Percentiles rank a stretch among this genome's conserved stretches.
phyloP scores from a whole-genome alignment of 2,113 vertebrate genomes.

The Phyllopteryx taeniolatus region DNA sequence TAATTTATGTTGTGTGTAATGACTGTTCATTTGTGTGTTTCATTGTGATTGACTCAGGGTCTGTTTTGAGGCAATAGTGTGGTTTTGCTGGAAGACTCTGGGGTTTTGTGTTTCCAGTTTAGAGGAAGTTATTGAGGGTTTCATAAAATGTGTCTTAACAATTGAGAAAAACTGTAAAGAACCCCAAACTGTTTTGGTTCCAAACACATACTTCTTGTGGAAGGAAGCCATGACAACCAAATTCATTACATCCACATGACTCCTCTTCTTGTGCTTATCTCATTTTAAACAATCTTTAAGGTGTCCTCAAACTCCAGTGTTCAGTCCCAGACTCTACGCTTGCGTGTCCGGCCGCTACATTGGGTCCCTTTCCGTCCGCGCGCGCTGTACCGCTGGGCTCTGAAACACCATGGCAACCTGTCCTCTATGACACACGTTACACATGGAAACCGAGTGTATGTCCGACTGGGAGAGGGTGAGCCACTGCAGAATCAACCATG shows the following conservation, averaged over 20 bases:
- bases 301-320: constrained; percentile 62
- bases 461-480: constrained; percentile 73
- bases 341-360: constrained; percentile 37
- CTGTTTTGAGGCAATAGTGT: no score
- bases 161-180: no score
- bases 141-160: no score
- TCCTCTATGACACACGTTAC: constrained; percentile 69
- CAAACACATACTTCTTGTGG: not conserved
- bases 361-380: constrained; percentile 57
- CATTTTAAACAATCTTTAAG: constrained; percentile 30
- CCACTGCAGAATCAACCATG: not conserved
- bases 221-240: not conserved
- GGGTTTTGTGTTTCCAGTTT: not conserved
- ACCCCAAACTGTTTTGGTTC: not conserved
- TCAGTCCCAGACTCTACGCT: constrained; percentile 27
- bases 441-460: constrained; percentile 62
- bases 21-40: no score
- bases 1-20: no score
- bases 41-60: no score
- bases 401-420: constrained; percentile 60
- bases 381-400: constrained; percentile 68
- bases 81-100: no score
- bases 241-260: not conserved
- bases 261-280: not conserved
- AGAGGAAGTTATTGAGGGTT: no score